Conservation (phyloP, 1,140 invertebrate species). For the Drosophila simulans region DNA sequence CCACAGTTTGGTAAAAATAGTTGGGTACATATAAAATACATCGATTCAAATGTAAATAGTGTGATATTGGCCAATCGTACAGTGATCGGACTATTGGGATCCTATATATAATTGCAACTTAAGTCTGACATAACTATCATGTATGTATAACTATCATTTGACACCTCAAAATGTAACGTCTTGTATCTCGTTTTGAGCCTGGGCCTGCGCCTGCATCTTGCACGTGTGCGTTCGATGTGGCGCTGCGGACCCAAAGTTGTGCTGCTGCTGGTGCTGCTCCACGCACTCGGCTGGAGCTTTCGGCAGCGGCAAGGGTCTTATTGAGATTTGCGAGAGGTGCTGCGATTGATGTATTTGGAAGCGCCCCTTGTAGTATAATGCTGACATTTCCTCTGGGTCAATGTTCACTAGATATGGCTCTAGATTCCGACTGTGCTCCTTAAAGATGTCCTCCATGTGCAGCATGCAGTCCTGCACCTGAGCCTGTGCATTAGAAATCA, state of each 20-base stretch:
- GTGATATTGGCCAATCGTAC: background rate
- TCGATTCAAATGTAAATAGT: background rate
- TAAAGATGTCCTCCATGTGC: slow-evolving; percentile 88
- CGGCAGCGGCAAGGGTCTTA: slow-evolving; percentile 8
- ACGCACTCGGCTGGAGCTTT: slow-evolving; percentile 1
- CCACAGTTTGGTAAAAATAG: slow-evolving; percentile 13
- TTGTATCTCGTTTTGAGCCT: slow-evolving; percentile 88
- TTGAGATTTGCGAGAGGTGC: slow-evolving; percentile 14
- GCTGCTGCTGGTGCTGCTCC: slow-evolving; percentile 31
- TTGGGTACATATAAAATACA: slow-evolving; percentile 11
- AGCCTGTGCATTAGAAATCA: slow-evolving; percentile 85
- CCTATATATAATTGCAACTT: slow-evolving; percentile 4
- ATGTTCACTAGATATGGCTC: slow-evolving; percentile 61
- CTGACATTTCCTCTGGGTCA: slow-evolving; percentile 42
- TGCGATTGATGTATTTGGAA: slow-evolving; percentile 42
- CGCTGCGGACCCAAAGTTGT: slow-evolving; percentile 18
- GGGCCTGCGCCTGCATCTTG: slow-evolving; percentile 87
- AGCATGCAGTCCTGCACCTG: slow-evolving; percentile 88
- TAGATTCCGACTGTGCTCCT: slow-evolving; percentile 83
- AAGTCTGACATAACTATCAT: slow-evolving; percentile 18
- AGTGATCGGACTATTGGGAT: slow-evolving; percentile 7
- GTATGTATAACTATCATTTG: slow-evolving; percentile 11
- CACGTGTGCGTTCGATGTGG: slow-evolving; percentile 77
- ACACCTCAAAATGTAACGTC: slow-evolving; percentile 86
- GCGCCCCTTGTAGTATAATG: slow-evolving; percentile 37